Percentiles rank a stretch among this genome's conserved stretches.
Conservation (phyloP, 1,140 invertebrate species). For the Eulimnadia texana region DNA sequence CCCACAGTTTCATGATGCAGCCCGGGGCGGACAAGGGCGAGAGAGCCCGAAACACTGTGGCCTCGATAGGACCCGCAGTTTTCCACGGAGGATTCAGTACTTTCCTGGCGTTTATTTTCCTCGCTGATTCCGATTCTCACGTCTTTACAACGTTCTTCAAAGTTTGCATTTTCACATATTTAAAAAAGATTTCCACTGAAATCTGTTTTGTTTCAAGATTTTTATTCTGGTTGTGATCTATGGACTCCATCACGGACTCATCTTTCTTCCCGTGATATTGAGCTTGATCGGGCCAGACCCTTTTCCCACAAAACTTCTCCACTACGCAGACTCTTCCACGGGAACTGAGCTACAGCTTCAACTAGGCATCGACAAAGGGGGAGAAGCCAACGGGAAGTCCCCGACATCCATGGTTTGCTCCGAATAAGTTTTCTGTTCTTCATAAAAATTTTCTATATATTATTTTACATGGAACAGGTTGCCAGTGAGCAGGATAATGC, state of each 20-base stretch:
- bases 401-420: not conserved
- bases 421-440: no score
- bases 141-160: slow-evolving; percentile 37
- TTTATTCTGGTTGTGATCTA: slow-evolving; percentile 59
- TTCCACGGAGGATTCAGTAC: slow-evolving; percentile 38
- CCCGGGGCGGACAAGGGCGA: slow-evolving; percentile 37
- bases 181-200: not conserved
- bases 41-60: slow-evolving; percentile 50
- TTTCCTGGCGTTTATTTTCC: slow-evolving; percentile 35
- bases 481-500: no score
- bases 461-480: no score
- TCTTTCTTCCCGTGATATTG: slow-evolving; percentile 56
- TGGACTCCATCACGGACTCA: slow-evolving; percentile 57
- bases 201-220: slow-evolving; percentile 36
- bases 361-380: not conserved
- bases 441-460: no score
- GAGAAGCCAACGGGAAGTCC: not conserved
- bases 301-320: slow-evolving; percentile 23
- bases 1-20: slow-evolving; percentile 57
- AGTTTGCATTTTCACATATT: slow-evolving; percentile 16
- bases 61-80: slow-evolving; percentile 50
- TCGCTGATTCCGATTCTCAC: slow-evolving; percentile 33
- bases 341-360: not conserved
- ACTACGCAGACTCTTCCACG: not conserved
- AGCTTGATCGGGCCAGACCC: slow-evolving; percentile 50